Conservation (phyloP, 2,888 invertebrate species). For the Phalera bucephala region DNA sequence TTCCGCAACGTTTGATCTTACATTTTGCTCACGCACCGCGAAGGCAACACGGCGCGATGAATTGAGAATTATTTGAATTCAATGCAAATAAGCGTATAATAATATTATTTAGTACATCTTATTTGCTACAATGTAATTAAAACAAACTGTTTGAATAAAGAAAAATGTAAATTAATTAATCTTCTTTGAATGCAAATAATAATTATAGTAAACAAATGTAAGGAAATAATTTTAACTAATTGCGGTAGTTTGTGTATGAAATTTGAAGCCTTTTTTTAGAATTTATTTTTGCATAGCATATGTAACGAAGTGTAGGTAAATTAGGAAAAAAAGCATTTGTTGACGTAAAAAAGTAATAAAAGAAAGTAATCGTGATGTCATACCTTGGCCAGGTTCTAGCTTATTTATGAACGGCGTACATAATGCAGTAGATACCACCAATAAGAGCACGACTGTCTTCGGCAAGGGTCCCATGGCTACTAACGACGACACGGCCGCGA, state of each 20-base stretch:
- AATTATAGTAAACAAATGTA: too few species aligned
- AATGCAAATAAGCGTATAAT: neutral
- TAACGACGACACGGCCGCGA: slow-evolving; percentile 43
- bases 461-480: slow-evolving; percentile 68
- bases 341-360: neutral
- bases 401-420: slow-evolving; percentile 65
- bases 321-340: too few species aligned
- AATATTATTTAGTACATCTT: neutral
- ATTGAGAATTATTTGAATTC: slow-evolving; percentile 33
- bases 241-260: too few species aligned
- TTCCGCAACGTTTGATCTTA: slow-evolving; percentile 42
- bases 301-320: too few species aligned
- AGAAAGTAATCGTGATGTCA: slow-evolving; percentile 2
- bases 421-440: slow-evolving; percentile 42
- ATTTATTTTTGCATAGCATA: too few species aligned
- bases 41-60: slow-evolving; percentile 45
- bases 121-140: too few species aligned
- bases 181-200: too few species aligned
- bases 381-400: slow-evolving; percentile 67
- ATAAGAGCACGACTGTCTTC: slow-evolving; percentile 55
- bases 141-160: too few species aligned
- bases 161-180: too few species aligned
- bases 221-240: too few species aligned
- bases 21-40: slow-evolving; percentile 55
- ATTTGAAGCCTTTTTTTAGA: too few species aligned